A percentile compares a stretch with the other conserved stretches of the same genome.
Evolutionary conservation across 2,888 invertebrate genomes (phyloP).

Genomic region (Sarcophaga subvicina): DNA sequence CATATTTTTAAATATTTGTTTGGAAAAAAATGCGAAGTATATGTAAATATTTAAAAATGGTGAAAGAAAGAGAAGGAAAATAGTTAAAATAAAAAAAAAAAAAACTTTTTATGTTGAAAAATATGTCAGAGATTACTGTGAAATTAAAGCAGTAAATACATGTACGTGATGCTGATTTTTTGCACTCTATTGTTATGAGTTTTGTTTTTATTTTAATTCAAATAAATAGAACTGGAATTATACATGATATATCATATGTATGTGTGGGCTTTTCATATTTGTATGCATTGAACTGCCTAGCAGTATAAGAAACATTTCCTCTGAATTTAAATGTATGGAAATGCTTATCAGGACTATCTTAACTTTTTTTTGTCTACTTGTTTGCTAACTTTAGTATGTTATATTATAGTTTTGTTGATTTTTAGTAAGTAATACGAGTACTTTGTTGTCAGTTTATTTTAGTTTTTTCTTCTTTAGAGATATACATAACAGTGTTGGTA

Average conservation of each 20-base stretch:
- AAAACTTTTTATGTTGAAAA: constrained; percentile 3
- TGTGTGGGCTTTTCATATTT: no score
- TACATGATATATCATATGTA: no score
- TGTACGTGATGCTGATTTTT: background rate
- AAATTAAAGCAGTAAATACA: constrained; percentile 25
- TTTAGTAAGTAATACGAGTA: constrained; percentile 24
- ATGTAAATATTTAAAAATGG: background rate
- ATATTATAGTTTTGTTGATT: constrained; percentile 25
- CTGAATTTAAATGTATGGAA: no score
- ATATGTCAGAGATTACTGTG: constrained; percentile 40
- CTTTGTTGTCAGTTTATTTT: background rate
- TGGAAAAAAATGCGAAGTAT: background rate
- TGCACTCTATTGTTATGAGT: constrained; percentile 11
- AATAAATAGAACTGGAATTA: constrained; percentile 12
- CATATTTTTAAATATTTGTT: constrained; percentile 43
- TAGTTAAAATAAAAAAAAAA: background rate
- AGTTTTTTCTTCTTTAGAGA: no score
- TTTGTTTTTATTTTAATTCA: background rate
- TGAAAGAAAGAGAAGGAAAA: background rate
- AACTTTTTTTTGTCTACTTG: no score
- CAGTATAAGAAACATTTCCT: no score
- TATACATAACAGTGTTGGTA: no score
- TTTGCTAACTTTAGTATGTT: background rate
- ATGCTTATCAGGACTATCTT: no score
- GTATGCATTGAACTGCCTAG: no score